Evolutionary conservation across 2,113 vertebrate species (phyloP).

Genomic region (Tamias sibiricus): DNA sequence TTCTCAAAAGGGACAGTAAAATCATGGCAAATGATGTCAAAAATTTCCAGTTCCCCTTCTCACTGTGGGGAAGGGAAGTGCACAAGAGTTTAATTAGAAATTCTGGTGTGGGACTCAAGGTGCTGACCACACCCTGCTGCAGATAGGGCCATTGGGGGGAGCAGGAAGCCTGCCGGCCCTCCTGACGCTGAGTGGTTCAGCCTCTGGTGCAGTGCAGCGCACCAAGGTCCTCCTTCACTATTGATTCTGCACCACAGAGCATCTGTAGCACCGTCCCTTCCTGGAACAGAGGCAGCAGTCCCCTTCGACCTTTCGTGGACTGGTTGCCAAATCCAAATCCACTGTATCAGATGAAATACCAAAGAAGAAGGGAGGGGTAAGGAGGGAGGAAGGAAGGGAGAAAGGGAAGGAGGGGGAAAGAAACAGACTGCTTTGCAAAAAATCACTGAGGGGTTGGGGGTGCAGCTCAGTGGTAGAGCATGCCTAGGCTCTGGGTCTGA

Average conservation of each 20-base stretch:
- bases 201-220: background rate
- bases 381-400: too few relatives aligned
- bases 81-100: background rate
- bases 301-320: conserved; percentile 72
- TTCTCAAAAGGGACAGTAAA: background rate
- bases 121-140: background rate
- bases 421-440: background rate
- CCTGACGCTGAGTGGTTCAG: background rate
- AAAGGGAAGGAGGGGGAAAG: background rate
- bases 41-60: background rate
- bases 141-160: background rate
- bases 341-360: conserved; percentile 72
- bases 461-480: background rate
- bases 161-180: background rate
- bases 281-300: conserved; percentile 71
- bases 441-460: too few relatives aligned
- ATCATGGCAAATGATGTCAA: background rate
- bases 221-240: background rate
- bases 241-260: background rate
- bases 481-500: background rate
- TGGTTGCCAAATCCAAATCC: conserved; percentile 71
- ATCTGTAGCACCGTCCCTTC: conserved; percentile 18
- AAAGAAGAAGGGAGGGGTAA: background rate
- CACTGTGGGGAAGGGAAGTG: background rate
- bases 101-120: background rate